Evolutionary conservation across 2,888 invertebrate genomes (phyloP), one percentile per base, ranked within the genome.

Genomic region (Heliconius charithonia): DNA sequence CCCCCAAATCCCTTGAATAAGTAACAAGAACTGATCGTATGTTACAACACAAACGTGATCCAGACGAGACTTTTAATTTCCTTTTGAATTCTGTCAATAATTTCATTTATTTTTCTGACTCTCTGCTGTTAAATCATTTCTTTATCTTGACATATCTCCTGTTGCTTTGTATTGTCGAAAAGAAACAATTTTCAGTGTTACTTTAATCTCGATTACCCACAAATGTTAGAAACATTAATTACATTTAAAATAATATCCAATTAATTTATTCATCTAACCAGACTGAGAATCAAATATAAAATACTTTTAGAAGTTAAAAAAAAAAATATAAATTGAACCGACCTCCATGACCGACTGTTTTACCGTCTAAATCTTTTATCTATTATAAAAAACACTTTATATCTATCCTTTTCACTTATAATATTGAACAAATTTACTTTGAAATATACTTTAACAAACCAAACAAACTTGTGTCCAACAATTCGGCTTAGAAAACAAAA

Each of bases 401-500:
- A 22, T 29, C 27, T 1, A 45, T 32, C 37, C 6, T 32, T 56
- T 72, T 56, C 10, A 32, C 56, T 29, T 9, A 51, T 29, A 51
- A 3, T 9, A 27, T 29, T 25, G 29, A 27, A 71, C 16, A 13
- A 63, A 37, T 62, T 59, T n/a, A n/a, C 63, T 27, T 45, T 22
- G 7, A 62, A 63, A 74, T 9, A 27, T 32, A 67, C 29, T 56
- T 59, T 41, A 27, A 73, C 19, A 69, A 63, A 27, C 27, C 56
- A 80, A 76, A 73, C 59, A 78, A 37, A 73, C 16, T 41, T 59
- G 27, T 41, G 74, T 12, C 56, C 22, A 73, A 66, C 66, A 72
- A 72, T 27, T 51, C 63, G 27, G 37, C 32, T 72, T 67, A 69
- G 37, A 72, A 66, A 79, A 62, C 45, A 81, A 83, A 84, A 84